Evolutionary conservation across 1,140 invertebrate species (phyloP), one percentile per base, ranked within the genome.

Genomic region (Drosophila saltans): DNA sequence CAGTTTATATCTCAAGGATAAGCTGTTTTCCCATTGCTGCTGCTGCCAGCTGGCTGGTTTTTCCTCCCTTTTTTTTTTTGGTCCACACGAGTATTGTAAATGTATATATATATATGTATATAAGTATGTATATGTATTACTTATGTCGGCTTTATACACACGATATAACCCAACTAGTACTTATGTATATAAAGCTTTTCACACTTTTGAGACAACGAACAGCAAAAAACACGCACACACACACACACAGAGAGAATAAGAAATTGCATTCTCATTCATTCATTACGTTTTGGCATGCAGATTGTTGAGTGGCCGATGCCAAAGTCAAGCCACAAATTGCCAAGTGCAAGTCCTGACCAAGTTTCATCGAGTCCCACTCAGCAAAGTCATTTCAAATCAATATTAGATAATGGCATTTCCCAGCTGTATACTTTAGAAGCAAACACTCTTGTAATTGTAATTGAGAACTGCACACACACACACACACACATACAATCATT

Each of bases 1-100:
- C 83, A 88, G 83, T 88, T 88, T 88, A 88, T 83, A 89, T 88
- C 83, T 88, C 83, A 88, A 88, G 83, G 83, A 88, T 88, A 88
- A 88, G 84, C 84, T 75, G 83, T 82, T 86, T 86, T 86, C 80
- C 80, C 83, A 67, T 80, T 78, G 81, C 81, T 83, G 59, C 58
- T 57, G 41, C 69, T 69, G 41, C 55, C 64, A 52, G 65, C 72
- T 30, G 74, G 69, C 76, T 64, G 72, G 72, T 81, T 75, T 85
- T 71, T 70, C 61, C 67, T 65, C 56, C n/a, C 68, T 52, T 65
- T 75, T 76, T 72, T 45, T 59, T 59, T 59, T 21, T 24, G 30
- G 30, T 63, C 9, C 40, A 63, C 21, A 61, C 6, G 8, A 43
- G 11, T 52, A 52, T 43, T 48, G 21, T 9, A 48, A 7, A 48